These are phyloP conservation scores for Podarcis lilfordi DNA, from an alignment of 2,797 vertebrate species.

Conservation along the genomic window DNA sequence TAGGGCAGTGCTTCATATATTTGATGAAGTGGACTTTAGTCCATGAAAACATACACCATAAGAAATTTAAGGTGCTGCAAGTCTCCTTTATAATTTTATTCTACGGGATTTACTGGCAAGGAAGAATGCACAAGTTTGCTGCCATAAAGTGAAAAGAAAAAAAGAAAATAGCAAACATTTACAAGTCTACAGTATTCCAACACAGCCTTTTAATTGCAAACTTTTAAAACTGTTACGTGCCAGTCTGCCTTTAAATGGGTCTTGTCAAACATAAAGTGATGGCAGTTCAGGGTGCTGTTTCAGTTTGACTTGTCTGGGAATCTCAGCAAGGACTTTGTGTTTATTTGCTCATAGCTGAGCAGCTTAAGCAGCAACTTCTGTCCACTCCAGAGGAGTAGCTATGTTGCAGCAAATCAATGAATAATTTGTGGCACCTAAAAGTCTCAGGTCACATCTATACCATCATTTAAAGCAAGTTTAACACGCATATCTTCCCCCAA, in stretches of 20 bases:
- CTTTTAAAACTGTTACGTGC: not conserved
- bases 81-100: too few species aligned
- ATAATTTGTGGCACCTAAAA: not conserved
- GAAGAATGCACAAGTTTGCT: not conserved
- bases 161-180: not conserved
- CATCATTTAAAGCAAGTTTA: too few species aligned
- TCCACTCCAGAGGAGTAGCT: slow-evolving; percentile 54
- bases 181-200: not conserved
- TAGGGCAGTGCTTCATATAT: too few species aligned
- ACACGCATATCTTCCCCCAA: too few species aligned
- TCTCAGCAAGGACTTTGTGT: not conserved
- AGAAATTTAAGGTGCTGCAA: too few species aligned
- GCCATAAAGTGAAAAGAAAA: not conserved
- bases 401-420: not conserved
- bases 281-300: accelerated
- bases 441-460: too few species aligned
- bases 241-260: not conserved
- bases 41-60: too few species aligned
- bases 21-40: too few species aligned
- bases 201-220: not conserved
- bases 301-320: not conserved
- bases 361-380: slow-evolving; percentile 51
- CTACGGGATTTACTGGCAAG: not conserved
- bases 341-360: slow-evolving; percentile 49
- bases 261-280: not conserved